Evolutionary conservation across 2,888 invertebrate species (phyloP), one percentile per base, ranked within the genome.

Genomic region (Melolontha melolontha): DNA sequence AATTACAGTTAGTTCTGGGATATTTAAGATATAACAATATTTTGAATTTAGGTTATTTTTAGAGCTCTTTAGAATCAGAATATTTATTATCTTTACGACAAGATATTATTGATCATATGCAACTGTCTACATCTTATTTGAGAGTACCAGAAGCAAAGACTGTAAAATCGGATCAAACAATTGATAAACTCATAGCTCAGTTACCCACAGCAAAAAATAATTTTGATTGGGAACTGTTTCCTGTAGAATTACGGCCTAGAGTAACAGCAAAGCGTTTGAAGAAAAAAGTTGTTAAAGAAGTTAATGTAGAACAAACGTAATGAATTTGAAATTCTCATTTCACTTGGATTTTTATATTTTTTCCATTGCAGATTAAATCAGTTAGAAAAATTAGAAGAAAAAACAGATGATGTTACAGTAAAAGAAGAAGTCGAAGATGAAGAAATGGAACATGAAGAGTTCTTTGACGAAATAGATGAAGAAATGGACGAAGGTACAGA

Each of bases 401-500:
- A 75, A 34, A 75, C 74, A 10, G 79, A 80, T 8, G 78, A 79
- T 49, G 81, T 78, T 57, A 79, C 78, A 44, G 81, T 79, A 1
- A 86, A 87, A 51, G 85, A 84, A 66, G 85, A 85, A 67, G 84
- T 84, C 10, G 84, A 83, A 39, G 85, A 83, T 66, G 86, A 85
- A 47, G 85, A 84, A 39, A 84, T 82, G 34, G 80, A 79, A 22
- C 79, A 76, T 16, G 83, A 84, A 0, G 83, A 85, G 41, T 86
- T 90, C 69, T 86, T 87, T 57, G 91, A 90, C 55, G 92, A 92
- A 74, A 80, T 85, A 7, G 94, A 94, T 76, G 91, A 93, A 78
- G 94, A 95, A 82, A 90, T 94, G 87, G 95, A 95, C 79, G 94
- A 94, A 77, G 95, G 94, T 16, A 95, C 94, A 17, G 94, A 95